Evolutionary conservation across 35 echinoderm and acorn worm species (phyloP).

Genomic region (Lytechinus pictus): DNA sequence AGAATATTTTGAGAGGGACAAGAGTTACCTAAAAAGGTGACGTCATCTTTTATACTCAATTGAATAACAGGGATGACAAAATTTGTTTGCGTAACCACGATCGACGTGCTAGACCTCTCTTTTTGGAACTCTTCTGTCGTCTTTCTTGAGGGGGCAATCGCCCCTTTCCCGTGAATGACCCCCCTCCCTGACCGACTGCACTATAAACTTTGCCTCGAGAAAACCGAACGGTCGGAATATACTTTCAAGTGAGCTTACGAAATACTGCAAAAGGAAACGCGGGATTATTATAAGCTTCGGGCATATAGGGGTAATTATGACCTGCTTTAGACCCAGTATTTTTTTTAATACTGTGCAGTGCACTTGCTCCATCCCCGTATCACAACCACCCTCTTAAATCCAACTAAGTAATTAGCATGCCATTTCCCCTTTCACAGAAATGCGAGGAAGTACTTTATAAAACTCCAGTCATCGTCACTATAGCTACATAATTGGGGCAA

Average conservation of each 20-base stretch:
- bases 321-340: background rate
- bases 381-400: background rate
- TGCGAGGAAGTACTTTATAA: constrained; percentile 16
- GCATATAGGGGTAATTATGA: background rate
- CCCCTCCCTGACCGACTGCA: too few species aligned
- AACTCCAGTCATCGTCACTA: constrained; percentile 25
- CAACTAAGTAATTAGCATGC: background rate
- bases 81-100: too few species aligned
- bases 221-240: too few species aligned
- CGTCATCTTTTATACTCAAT: too few species aligned
- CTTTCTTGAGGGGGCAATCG: too few species aligned
- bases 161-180: too few species aligned
- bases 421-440: background rate
- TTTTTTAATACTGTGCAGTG: background rate
- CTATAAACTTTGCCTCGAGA: too few species aligned
- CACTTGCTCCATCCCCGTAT: background rate
- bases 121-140: too few species aligned
- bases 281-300: background rate
- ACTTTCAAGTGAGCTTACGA: background rate
- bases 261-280: background rate
- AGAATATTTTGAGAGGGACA: too few species aligned
- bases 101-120: too few species aligned
- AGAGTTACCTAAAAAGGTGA: too few species aligned
- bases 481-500: constrained; percentile 12
- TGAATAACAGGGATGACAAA: too few species aligned